Base-by-base conservation (phyloP, 2,113 vertebrate genomes). In the Paracanthobrama guichenoti region DNA sequence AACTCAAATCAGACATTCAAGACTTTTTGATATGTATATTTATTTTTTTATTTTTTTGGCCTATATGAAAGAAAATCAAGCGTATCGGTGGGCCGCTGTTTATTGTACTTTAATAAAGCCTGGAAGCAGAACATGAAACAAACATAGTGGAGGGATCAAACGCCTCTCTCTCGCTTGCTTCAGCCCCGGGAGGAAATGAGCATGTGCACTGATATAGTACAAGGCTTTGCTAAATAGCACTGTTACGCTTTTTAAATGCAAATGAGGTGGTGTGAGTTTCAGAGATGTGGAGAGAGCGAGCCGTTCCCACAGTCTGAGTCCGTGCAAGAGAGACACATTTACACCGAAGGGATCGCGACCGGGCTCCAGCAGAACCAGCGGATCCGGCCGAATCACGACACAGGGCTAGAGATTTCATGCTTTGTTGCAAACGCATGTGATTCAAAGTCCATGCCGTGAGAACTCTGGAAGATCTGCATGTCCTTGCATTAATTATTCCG, bases 231-330 rank as follows among this genome's bases (percentile, higher is more conserved):
- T 80, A 80, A 80, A 67, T 80, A 67, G 26, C 60, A 50, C 78
- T 31, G 60, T 80, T 50, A 67, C 66, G 78, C 60, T 48, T 67
- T 80, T 67, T 14, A 80, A 50, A 80, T 80, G 78, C 78, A 80
- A 80, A 80, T 80, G 26, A 80, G 60, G 24, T 24, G 31, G 78
- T 67, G 11, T 31, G 78, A 66, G 35, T 79, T 79, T 57, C 28
- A 69, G 26, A 35, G 18, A 24, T 3, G n/a, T 31, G 10, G 64
- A 57, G 67, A 44, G 67, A 72, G 46, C 18, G 80, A 82, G 16
- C 26, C 60, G n/a, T n/a, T n/a, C n/a, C n/a, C n/a, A n/a, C n/a
- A n/a, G n/a, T n/a, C n/a, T n/a, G n/a, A 50, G 44, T 35, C 62
- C n/a, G 62, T 14, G 62, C 6, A 31, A 13, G 64, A 67, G 79